Evolutionary conservation across 37 sponge, comb jelly and placozoan species (phyloP).

Genomic region (Halisarca cf. caerulea): DNA sequence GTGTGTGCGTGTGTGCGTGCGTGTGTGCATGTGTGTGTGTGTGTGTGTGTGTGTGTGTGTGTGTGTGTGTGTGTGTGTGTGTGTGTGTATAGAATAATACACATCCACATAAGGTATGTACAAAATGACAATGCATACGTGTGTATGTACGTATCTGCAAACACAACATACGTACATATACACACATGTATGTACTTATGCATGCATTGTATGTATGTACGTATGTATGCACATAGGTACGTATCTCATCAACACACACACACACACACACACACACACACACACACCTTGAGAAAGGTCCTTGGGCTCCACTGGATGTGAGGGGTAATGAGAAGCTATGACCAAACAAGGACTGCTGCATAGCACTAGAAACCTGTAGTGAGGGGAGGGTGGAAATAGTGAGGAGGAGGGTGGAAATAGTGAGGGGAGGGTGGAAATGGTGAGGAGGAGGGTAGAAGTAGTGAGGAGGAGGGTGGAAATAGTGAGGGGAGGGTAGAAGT

Average conservation of each 20-base stretch:
- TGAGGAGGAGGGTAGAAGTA: no score
- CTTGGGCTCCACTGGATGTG: background rate
- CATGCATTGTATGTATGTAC: slow-evolving; percentile 14
- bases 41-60: slow-evolving; percentile 35
- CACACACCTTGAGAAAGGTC: slow-evolving; percentile 15
- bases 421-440: no score
- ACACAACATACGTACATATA: background rate
- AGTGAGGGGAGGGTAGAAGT: no score
- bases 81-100: slow-evolving; percentile 17
- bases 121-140: no score
- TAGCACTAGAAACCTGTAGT: slow-evolving; percentile 1
- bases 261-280: no score
- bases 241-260: background rate
- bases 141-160: background rate
- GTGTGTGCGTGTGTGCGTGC: slow-evolving; percentile 15
- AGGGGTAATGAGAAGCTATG: background rate
- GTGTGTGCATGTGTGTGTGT: slow-evolving; percentile 31
- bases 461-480: no score
- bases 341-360: slow-evolving; percentile 26
- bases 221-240: slow-evolving; percentile 11
- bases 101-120: no score
- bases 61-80: slow-evolving; percentile 39
- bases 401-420: no score
- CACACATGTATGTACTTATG: background rate
- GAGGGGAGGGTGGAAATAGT: no score